phyloP scores from a whole-genome alignment of 2,113 vertebrate genomes.

The Dryoscopus gambensis region DNA sequence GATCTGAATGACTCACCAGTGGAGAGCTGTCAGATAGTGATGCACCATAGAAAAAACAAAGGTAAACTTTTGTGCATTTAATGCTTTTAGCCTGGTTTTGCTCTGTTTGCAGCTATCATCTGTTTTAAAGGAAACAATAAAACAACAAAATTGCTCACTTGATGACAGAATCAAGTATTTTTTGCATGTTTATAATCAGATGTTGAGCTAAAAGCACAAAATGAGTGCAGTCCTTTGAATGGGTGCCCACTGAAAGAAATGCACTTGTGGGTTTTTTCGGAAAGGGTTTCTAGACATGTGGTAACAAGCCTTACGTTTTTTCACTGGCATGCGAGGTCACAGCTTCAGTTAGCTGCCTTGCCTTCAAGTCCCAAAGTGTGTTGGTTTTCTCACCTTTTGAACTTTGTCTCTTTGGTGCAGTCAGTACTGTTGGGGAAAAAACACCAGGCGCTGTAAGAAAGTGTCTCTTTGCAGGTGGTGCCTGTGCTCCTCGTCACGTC shows the following conservation, averaged over 20 bases:
- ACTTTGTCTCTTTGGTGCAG: not conserved
- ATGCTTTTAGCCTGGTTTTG: conserved; percentile 14
- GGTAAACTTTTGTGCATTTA: not conserved
- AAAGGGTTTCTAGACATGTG: not conserved
- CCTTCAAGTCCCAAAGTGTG: not conserved
- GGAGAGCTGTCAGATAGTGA: not conserved
- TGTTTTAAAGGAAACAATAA: conserved; percentile 7
- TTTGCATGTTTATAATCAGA: conserved; percentile 11
- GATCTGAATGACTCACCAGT: not conserved
- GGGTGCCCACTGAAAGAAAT: not conserved
- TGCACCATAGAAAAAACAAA: not conserved
- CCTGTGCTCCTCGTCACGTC: not conserved
- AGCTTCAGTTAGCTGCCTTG: not conserved
- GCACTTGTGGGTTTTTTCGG: not conserved
- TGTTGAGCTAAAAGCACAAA: not conserved
- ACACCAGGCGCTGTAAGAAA: not conserved
- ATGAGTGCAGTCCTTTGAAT: not conserved
- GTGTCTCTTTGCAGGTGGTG: not conserved
- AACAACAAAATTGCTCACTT: not conserved
- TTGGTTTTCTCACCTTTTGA: not conserved
- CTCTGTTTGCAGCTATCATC: not conserved
- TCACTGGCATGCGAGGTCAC: not conserved
- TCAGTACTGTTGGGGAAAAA: not conserved
- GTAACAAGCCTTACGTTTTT: not conserved
- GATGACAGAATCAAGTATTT: not conserved